These are phyloP conservation scores for Zeuzera pyrina DNA, from an alignment of 2,888 invertebrate genomes.

Conservation along the genomic window DNA sequence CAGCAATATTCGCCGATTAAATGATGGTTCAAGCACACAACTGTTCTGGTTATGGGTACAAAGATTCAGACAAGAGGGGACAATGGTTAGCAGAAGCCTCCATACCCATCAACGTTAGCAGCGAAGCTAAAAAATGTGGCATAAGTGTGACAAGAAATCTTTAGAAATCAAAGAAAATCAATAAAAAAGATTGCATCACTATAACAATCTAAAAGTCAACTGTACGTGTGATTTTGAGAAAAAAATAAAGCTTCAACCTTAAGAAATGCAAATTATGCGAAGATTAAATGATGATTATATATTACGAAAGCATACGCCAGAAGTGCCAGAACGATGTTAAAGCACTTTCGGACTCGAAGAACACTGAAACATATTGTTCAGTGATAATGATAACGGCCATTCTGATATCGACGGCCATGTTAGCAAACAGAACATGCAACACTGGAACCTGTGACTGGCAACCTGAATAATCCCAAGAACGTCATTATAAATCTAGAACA, in stretches of 20 bases:
- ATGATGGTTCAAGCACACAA: no score
- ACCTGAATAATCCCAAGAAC: no score
- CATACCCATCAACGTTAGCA: background rate
- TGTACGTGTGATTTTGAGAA: background rate
- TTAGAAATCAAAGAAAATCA: background rate
- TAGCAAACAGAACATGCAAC: constrained; percentile 11
- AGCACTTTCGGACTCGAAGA: constrained; percentile 5
- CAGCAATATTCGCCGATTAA: background rate
- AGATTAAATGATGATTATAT: background rate
- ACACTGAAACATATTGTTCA: constrained; percentile 5
- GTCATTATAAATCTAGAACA: no score
- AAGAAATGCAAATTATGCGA: background rate
- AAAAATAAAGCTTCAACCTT: background rate
- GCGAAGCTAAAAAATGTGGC: background rate
- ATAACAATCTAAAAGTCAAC: background rate
- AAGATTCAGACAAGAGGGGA: background rate
- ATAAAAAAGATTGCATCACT: background rate
- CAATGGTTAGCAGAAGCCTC: background rate
- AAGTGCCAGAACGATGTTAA: constrained; percentile 1
- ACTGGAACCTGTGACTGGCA: constrained; percentile 9
- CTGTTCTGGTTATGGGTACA: background rate
- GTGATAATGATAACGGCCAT: no score
- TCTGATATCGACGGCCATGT: constrained; percentile 14
- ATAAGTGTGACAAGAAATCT: background rate
- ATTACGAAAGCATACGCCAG: background rate